phyloP scores from a whole-genome alignment of 2,888 invertebrate genomes.

The Plagodis pulveraria region DNA sequence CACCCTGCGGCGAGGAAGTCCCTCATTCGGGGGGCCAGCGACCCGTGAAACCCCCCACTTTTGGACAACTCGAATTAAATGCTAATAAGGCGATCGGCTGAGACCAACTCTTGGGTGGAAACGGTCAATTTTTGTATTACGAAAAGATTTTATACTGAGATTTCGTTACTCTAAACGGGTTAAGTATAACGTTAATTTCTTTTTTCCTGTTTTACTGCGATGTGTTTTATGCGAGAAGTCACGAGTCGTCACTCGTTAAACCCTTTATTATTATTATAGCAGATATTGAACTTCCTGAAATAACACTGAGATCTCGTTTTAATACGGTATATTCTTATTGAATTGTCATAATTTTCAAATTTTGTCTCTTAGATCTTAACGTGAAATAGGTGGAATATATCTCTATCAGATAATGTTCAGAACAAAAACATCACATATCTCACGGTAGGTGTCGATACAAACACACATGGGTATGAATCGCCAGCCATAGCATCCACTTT shows the following conservation, averaged over 20 bases:
- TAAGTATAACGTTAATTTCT: conserved; percentile 35
- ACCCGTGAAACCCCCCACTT: conserved; percentile 78
- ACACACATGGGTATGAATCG: conserved; percentile 46
- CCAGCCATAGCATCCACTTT: conserved; percentile 48
- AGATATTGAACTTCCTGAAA: conserved; percentile 35
- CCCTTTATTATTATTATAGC: no score
- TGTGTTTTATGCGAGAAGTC: conserved; percentile 27
- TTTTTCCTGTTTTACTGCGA: conserved; percentile 32
- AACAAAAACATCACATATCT: background rate
- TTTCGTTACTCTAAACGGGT: conserved; percentile 37
- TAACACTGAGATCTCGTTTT: conserved; percentile 39
- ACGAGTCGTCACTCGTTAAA: conserved; percentile 23
- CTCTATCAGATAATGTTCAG: conserved; percentile 23
- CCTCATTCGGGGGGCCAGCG: conserved; percentile 79
- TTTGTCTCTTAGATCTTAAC: no score
- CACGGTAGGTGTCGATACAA: conserved; percentile 23
- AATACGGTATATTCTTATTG: no score
- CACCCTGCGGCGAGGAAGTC: conserved; percentile 76
- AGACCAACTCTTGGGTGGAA: conserved; percentile 56
- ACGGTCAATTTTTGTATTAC: conserved; percentile 44
- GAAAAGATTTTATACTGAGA: conserved; percentile 36
- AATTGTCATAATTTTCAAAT: no score
- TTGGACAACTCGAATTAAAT: conserved; percentile 78
- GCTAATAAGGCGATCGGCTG: conserved; percentile 77
- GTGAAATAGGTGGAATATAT: no score